Evolutionary conservation across 2,888 invertebrate species (phyloP), one percentile per base, ranked within the genome.

Genomic region (Copidosoma aretas): DNA sequence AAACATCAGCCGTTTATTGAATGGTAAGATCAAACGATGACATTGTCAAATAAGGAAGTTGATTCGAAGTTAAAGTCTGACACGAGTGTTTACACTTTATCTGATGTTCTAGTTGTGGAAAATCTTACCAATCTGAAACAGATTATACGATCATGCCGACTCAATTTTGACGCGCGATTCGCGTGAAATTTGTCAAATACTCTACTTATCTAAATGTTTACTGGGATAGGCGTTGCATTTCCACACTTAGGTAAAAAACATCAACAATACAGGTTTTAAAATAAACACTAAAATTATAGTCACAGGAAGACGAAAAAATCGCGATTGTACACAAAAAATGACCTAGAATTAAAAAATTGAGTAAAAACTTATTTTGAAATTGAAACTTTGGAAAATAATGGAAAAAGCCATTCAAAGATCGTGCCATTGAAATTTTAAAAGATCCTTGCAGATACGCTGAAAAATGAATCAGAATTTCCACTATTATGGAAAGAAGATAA

Each of bases 401-500:
- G 8, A 8, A 32, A 32, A 32, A 32, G 3, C 8, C 8, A 5
- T 3, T 5, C 3, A 32, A 32, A 8, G 43, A 46, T 15, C 32
- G 25, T 17, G 64, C 49, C 21, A 4, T 32, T 1, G 19, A 49
- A 39, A 58, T 64, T 21, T 32, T 64, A 51, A 14, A 64, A 21
- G 12, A 17, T 15, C 57, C 64, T 3, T 32, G 58, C 51, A 10
- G 19, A 1, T 51, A 51, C 10, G 10, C n/a, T 41, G 1, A 12
- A 43, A 17, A 19, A 57, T 3, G 5, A 17, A 21, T 61, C 57
- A 54, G 53, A 62, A 39, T 58, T 58, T 1, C 53, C 43, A 1
- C 25, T 62, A 19, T 32, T 58, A 32, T 62, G 59, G 62, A 67
- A 58, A 46, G 10, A 4, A 0, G 59, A 59, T 24, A 32, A 32